Conservation (phyloP, 2,888 invertebrate species). For the Agonopterix subpropinquella region DNA sequence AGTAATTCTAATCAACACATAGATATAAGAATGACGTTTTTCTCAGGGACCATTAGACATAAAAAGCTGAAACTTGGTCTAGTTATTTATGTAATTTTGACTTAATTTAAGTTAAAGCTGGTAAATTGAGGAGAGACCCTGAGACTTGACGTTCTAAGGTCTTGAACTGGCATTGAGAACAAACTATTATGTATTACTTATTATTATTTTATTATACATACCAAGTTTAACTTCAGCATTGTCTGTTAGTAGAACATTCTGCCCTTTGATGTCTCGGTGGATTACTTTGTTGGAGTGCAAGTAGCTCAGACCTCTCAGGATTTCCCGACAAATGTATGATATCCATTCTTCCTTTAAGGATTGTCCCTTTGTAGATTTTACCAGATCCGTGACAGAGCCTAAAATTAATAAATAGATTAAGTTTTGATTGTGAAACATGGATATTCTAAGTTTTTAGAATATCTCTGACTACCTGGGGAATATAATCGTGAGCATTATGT, state of each 20-base stretch:
- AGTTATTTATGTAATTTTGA: too few relatives aligned
- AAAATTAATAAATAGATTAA: slow-evolving; percentile 18
- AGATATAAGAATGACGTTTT: too few relatives aligned
- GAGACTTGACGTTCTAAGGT: too few relatives aligned
- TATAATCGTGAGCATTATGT: too few relatives aligned
- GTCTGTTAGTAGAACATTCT: slow-evolving; percentile 99
- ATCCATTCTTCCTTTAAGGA: slow-evolving; percentile 99
- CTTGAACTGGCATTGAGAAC: background rate
- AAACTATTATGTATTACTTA: background rate
- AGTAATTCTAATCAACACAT: too few relatives aligned
- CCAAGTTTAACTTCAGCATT: slow-evolving; percentile 99
- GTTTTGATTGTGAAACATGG: background rate
- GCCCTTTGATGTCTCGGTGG: slow-evolving; percentile 99
- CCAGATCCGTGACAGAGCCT: slow-evolving; percentile 98
- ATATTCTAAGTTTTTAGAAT: too few relatives aligned
- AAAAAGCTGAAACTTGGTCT: too few relatives aligned
- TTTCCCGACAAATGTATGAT: slow-evolving; percentile 98
- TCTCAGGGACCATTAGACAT: too few relatives aligned
- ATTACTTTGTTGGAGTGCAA: slow-evolving; percentile 99
- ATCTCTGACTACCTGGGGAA: too few relatives aligned
- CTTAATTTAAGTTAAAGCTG: too few relatives aligned
- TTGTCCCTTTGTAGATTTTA: slow-evolving; percentile 99
- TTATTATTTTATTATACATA: slow-evolving; percentile 44
- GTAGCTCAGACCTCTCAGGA: slow-evolving; percentile 95
- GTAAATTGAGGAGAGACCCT: too few relatives aligned